These are phyloP conservation scores for Sminthurinus aureus DNA, from an alignment of 2,888 invertebrate genomes.

Conservation along the genomic window DNA sequence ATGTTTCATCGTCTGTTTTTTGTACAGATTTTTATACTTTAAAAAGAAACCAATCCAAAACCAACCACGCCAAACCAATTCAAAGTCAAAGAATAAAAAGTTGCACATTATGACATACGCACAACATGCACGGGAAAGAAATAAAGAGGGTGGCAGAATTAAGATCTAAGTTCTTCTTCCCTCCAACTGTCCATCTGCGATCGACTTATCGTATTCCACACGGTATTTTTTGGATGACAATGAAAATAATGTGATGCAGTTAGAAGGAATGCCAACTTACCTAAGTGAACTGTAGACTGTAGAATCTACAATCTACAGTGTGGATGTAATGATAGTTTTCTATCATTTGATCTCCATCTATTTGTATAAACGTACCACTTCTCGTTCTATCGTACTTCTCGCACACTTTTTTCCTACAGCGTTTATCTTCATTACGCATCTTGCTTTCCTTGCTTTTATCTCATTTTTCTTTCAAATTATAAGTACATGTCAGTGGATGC, in stretches of 20 bases:
- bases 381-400: slow-evolving; percentile 3
- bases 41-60: too few species aligned
- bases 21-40: too few species aligned
- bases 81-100: too few species aligned
- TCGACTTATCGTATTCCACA: slow-evolving; percentile 38
- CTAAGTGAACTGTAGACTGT: slow-evolving; percentile 35
- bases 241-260: slow-evolving; percentile 41
- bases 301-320: too few species aligned
- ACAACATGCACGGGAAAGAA: too few species aligned
- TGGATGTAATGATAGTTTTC: background rate
- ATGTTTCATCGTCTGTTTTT: too few species aligned
- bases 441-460: background rate
- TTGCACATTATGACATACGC: too few species aligned
- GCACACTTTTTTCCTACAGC: background rate
- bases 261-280: slow-evolving; percentile 32
- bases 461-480: background rate
- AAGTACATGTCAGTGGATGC: too few species aligned
- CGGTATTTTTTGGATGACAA: slow-evolving; percentile 38
- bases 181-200: too few species aligned
- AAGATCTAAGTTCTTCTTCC: background rate
- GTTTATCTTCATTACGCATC: background rate
- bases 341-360: slow-evolving; percentile 29
- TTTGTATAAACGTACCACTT: background rate
- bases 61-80: too few species aligned
- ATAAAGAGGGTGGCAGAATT: too few species aligned